Percentiles rank a stretch among this genome's conserved stretches.
Conservation (phyloP, 2,888 invertebrate species). For the Eristalis intricaria region DNA sequence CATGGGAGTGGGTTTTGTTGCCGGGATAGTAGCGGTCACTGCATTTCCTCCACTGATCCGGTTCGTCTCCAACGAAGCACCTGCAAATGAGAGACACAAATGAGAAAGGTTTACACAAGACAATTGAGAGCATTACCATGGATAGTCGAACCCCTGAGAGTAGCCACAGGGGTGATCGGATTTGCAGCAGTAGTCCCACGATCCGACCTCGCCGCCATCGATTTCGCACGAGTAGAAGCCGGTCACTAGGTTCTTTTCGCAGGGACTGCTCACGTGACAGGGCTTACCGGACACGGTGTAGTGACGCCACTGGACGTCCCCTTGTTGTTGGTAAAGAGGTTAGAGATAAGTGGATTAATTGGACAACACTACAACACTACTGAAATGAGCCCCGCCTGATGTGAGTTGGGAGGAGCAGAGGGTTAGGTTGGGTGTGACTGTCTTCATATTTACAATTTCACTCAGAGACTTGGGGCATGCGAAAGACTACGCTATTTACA, state of each 20-base stretch:
- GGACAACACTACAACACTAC: conserved; percentile 32
- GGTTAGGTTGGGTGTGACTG: conserved; percentile 8
- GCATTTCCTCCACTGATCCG: conserved; percentile 93
- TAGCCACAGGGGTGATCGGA: conserved; percentile 92
- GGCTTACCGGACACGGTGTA: conserved; percentile 92
- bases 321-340: conserved; percentile 75
- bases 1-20: conserved; percentile 76
- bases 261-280: conserved; percentile 86
- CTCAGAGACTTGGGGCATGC: conserved; percentile 13
- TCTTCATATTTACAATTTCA: conserved; percentile 31
- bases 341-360: conserved; percentile 9
- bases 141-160: conserved; percentile 90
- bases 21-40: conserved; percentile 90
- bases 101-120: neutral
- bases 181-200: conserved; percentile 94
- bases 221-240: conserved; percentile 94
- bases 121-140: conserved; percentile 85
- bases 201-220: conserved; percentile 86
- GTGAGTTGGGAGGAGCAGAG: neutral
- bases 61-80: conserved; percentile 91
- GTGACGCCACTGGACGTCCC: conserved; percentile 85
- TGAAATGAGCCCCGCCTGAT: conserved; percentile 23
- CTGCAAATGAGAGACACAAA: conserved; percentile 80
- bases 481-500: conserved; percentile 34
- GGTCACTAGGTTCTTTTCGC: conserved; percentile 87